Percentiles rank a stretch among this genome's conserved stretches.
Conservation (phyloP, 2,888 invertebrate species). For the Troides oblongomaculatus region DNA sequence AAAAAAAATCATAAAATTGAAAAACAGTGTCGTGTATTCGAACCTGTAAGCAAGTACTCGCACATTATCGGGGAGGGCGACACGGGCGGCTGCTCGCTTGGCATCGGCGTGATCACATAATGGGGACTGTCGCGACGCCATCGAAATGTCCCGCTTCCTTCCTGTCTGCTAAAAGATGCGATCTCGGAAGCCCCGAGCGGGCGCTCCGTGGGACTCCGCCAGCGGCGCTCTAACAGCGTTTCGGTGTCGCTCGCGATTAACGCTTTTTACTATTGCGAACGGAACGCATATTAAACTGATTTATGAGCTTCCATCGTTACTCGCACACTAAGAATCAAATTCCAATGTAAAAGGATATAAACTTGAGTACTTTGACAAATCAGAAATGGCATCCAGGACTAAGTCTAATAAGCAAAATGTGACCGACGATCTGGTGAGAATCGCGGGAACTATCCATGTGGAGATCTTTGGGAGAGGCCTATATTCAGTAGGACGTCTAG, state of each 20-base stretch:
- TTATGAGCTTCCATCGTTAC: background rate
- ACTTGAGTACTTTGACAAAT: too few relatives aligned
- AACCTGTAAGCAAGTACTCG: background rate
- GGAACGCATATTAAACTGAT: slow-evolving; percentile 15
- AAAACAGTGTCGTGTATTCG: too few relatives aligned
- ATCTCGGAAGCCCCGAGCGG: slow-evolving; percentile 37
- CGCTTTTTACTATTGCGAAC: slow-evolving; percentile 5
- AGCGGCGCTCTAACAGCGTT: slow-evolving; percentile 36
- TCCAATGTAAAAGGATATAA: too few relatives aligned
- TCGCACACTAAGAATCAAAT: too few relatives aligned
- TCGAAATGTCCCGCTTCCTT: slow-evolving; percentile 64
- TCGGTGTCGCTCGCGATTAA: slow-evolving; percentile 32
- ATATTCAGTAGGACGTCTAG: too few relatives aligned
- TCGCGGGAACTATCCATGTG: too few relatives aligned
- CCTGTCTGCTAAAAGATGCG: slow-evolving; percentile 51
- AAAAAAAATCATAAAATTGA: background rate
- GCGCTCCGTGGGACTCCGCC: slow-evolving; percentile 31
- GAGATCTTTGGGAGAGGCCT: too few relatives aligned
- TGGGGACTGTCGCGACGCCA: slow-evolving; percentile 54
- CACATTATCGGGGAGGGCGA: slow-evolving; percentile 34
- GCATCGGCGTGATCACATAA: slow-evolving; percentile 54
- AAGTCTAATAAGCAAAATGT: too few relatives aligned
- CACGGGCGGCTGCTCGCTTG: slow-evolving; percentile 39
- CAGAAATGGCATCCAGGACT: too few relatives aligned
- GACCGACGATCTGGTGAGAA: too few relatives aligned